A percentile compares a stretch with the other conserved stretches of the same genome.
Conservation (phyloP, 2,888 invertebrate genomes). For the Yponomeuta cagnagella region DNA sequence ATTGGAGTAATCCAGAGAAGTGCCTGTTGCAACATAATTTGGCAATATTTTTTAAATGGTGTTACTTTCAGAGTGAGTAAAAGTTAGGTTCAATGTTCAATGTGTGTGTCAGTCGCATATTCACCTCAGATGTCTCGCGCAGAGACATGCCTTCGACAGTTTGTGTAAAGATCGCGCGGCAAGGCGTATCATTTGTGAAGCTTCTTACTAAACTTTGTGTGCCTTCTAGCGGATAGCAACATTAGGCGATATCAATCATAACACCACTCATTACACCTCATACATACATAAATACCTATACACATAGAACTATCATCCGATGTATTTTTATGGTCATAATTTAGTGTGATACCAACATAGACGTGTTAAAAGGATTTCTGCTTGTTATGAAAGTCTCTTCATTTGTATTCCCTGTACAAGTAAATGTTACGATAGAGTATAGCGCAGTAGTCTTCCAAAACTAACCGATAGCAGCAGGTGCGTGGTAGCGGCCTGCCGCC, state of each 20-base stretch:
- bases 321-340: constrained; percentile 16
- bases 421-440: constrained; percentile 46
- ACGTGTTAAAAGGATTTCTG: constrained; percentile 30
- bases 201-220: constrained; percentile 75
- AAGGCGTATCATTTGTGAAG: constrained; percentile 61
- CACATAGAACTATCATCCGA: constrained; percentile 32
- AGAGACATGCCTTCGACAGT: constrained; percentile 21
- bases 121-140: constrained; percentile 25
- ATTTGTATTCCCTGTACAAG: constrained; percentile 55
- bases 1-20: constrained; percentile 75
- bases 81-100: constrained; percentile 58
- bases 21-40: constrained; percentile 74
- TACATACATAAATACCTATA: constrained; percentile 20
- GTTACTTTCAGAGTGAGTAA: constrained; percentile 51
- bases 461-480: constrained; percentile 41
- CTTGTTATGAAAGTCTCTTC: constrained; percentile 11
- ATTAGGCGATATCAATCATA: constrained; percentile 67
- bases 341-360: constrained; percentile 27
- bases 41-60: constrained; percentile 71
- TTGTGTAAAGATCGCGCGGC: constrained; percentile 24
- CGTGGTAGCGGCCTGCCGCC: neutral
- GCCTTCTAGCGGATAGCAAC: constrained; percentile 74
- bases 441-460: constrained; percentile 75
- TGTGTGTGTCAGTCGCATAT: constrained; percentile 31
- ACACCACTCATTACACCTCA: constrained; percentile 49